Conservation (phyloP, 23 tunicate species). For the Aplidium turbinatum region DNA sequence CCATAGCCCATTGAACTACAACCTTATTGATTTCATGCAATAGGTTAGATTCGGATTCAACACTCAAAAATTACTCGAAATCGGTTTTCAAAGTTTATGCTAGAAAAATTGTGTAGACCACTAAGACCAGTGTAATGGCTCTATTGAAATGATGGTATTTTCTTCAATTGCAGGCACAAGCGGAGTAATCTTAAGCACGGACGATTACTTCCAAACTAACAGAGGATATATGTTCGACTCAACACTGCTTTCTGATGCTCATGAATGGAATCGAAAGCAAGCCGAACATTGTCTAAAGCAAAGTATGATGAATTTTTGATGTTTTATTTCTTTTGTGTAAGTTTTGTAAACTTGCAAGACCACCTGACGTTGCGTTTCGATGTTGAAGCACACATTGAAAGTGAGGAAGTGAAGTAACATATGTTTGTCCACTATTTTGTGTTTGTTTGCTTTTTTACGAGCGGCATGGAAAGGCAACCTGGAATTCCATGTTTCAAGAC, state of each 20-base stretch:
- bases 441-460: neutral
- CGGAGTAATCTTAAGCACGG: slow-evolving; percentile 45
- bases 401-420: no score
- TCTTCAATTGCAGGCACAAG: slow-evolving; percentile 5
- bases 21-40: no score
- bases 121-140: neutral
- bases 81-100: no score
- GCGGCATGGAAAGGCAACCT: no score
- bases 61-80: no score
- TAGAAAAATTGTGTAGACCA: neutral
- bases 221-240: slow-evolving; percentile 40
- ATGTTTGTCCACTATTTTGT: neutral
- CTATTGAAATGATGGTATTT: neutral
- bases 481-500: no score
- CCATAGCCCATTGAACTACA: no score
- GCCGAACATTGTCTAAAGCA: slow-evolving; percentile 5
- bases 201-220: slow-evolving; percentile 32
- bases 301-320: slow-evolving; percentile 7
- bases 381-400: no score
- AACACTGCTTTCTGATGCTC: slow-evolving; percentile 23
- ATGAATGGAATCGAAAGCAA: slow-evolving; percentile 40
- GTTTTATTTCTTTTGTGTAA: no score
- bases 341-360: no score
- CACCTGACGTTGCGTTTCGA: no score
- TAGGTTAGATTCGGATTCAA: no score